Conservation (phyloP, 2,113 vertebrate genomes). For the Motacilla alba region DNA sequence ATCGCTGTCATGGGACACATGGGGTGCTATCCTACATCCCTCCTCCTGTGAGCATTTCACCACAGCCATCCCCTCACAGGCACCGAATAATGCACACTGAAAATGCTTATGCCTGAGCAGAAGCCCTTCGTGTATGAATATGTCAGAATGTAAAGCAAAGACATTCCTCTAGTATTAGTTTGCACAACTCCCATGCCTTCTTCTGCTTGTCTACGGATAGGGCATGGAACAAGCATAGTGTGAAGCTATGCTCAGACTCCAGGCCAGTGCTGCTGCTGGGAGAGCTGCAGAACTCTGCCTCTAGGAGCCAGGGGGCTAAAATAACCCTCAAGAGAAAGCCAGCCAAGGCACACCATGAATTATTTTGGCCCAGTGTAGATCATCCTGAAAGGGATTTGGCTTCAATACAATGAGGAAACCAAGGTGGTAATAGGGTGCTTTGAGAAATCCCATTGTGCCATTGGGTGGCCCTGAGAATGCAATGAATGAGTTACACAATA, state of each 20-base stretch:
- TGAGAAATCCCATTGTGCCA: not conserved
- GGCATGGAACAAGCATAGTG: not conserved
- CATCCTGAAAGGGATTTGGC: not conserved
- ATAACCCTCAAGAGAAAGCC: not conserved
- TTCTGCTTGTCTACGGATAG: not conserved
- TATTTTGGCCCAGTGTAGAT: not conserved
- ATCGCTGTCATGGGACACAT: accelerated
- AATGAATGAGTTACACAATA: not conserved
- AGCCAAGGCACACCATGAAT: not conserved
- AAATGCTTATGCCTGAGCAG: not conserved
- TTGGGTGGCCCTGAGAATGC: not conserved
- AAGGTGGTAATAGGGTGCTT: not conserved
- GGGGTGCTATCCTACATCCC: not conserved
- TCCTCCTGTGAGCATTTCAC: not conserved
- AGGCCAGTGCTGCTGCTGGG: not conserved
- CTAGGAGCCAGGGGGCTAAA: not conserved
- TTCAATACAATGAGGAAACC: not conserved
- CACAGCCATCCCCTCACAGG: not conserved
- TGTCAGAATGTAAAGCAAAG: not conserved
- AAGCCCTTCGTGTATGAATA: not conserved
- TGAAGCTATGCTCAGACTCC: not conserved
- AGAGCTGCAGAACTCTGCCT: not conserved
- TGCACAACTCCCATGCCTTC: not conserved
- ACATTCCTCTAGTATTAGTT: not conserved
- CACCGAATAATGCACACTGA: not conserved